Evolutionary conservation across 2,113 vertebrate species (phyloP), one percentile per base, ranked within the genome.

Genomic region (Paramisgurnus dabryanus): DNA sequence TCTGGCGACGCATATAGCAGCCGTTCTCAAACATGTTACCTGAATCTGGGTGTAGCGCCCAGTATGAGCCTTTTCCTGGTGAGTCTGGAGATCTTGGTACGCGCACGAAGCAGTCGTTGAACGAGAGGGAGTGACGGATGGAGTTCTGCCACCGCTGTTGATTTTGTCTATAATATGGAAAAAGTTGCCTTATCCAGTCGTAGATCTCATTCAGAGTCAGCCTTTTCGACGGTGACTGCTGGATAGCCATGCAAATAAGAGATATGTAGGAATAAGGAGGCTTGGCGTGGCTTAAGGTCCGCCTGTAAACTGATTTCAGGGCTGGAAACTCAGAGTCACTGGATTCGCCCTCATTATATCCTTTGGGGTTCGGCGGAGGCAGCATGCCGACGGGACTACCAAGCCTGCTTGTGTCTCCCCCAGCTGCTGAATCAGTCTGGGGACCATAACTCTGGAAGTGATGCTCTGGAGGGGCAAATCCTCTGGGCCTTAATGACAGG

Each of bases 141-240:
- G 85, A 86, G 73, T 86, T 86, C n/a, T 86, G 85, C 85, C 85
- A 86, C 5, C 85, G 71, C n/a, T 86, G 85, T 45, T 86, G 85
- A 70, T 86, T 86, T 74, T 86, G 85, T 60, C 85, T 47, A 77
- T 86, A 86, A 27, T 79, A 86, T 5, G 85, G 85, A 57, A 86
- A 86, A 57, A 84, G 85, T 27, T 82, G 85, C 4, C 85, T 80
- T 40, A 86, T 86, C 85, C 85, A 86, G 63, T 86, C 82, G 18
- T 86, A 86, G 67, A 86, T 84, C 57, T 86, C 85, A 7, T 86
- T 86, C 12, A 86, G 76, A 22, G 85, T 84, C 40, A 86, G 82
- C 55, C 79, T 84, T 22, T 86, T 86, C 1, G 55, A 8, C 3
- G 85, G 76, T 4, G 85, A 81, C 64, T 86, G 85, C 77, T 86